A percentile compares a stretch with the other conserved stretches of the same genome.
Conservation (phyloP, 2,797 vertebrate species). For the Eulemur rubriventer region DNA sequence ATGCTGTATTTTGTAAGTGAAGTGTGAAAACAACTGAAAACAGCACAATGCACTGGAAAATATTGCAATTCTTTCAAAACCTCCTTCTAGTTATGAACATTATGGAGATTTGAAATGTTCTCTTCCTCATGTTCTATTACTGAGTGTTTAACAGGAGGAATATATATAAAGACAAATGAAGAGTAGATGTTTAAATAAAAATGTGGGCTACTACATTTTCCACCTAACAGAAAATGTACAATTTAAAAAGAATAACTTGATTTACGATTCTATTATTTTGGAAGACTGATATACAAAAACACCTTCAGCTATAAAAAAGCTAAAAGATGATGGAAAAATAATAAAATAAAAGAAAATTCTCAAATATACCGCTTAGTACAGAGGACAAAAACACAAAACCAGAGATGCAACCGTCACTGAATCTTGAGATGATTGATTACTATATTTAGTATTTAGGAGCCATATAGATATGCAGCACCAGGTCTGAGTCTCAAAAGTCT, state of each 20-base stretch:
- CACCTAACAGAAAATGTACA: neutral
- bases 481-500: neutral
- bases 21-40: neutral
- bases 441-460: neutral
- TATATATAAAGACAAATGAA: neutral
- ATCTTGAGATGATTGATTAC: neutral
- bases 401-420: rapidly evolving
- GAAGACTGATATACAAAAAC: neutral
- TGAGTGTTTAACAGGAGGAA: neutral
- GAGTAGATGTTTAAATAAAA: neutral
- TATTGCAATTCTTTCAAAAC: neutral
- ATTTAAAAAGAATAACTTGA: neutral
- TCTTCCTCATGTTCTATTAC: neutral
- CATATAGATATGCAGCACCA: rapidly evolving
- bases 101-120: neutral
- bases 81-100: neutral
- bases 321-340: neutral
- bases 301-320: rapidly evolving
- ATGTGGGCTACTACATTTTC: neutral
- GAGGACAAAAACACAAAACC: rapidly evolving
- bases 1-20: neutral
- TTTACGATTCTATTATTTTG: neutral
- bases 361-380: neutral
- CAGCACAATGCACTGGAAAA: neutral
- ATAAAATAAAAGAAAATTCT: neutral